Conservation (phyloP, 2,888 invertebrate species). For the Aspidapion aeneum region DNA sequence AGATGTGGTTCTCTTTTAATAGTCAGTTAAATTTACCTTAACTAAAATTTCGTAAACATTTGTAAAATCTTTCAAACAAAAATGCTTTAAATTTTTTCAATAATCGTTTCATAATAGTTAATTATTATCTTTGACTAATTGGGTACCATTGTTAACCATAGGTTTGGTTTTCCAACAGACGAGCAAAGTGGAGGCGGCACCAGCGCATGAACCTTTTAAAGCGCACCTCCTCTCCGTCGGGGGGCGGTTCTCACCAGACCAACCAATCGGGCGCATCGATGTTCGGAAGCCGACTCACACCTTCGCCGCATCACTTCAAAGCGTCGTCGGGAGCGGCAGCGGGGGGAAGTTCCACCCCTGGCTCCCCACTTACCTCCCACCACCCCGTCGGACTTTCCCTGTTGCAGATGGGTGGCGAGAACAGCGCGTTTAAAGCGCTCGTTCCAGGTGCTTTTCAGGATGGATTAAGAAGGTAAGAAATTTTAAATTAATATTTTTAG, state of each 20-base stretch:
- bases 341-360: slow-evolving; percentile 60
- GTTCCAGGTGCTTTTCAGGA: slow-evolving; percentile 61
- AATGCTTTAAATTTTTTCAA: no score
- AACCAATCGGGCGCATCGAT: slow-evolving; percentile 44
- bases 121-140: background rate
- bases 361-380: slow-evolving; percentile 53
- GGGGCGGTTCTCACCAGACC: no score
- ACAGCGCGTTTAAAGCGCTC: slow-evolving; percentile 78
- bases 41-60: no score
- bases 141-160: slow-evolving; percentile 53
- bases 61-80: no score
- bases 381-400: slow-evolving; percentile 47
- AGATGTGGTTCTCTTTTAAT: no score
- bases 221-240: slow-evolving; percentile 60
- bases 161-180: slow-evolving; percentile 99
- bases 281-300: slow-evolving; percentile 47
- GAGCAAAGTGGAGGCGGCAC: slow-evolving; percentile 97
- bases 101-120: no score
- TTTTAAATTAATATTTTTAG: background rate
- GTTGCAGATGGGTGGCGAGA: slow-evolving; percentile 79
- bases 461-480: slow-evolving; percentile 47
- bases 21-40: no score
- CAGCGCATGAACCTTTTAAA: slow-evolving; percentile 92
- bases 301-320: slow-evolving; percentile 57
- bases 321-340: no score